These are phyloP conservation scores for Dinothrombium tinctorium DNA, from an alignment of 1,140 invertebrate species.

Conservation along the genomic window DNA sequence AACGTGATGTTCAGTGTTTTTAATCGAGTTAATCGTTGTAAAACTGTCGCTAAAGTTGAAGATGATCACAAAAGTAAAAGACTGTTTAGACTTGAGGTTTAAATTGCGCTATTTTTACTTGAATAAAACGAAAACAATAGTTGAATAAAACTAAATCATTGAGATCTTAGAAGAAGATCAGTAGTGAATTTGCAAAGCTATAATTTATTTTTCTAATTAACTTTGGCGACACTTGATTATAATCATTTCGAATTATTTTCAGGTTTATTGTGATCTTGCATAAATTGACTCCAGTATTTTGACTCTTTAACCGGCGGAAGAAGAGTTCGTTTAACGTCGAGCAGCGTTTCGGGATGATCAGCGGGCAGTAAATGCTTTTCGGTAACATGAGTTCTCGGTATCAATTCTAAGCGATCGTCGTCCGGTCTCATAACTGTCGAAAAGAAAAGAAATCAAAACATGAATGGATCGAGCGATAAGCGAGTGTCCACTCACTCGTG, in stretches of 20 bases:
- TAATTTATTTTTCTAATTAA: background rate
- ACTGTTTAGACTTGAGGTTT: no score
- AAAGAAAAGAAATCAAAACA: no score
- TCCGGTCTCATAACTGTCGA: conserved; percentile 3
- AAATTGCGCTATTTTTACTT: no score
- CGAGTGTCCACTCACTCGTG: no score
- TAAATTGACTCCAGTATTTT: background rate
- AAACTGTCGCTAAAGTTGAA: no score
- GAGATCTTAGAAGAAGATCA: no score
- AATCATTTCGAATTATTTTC: background rate
- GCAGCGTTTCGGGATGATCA: background rate
- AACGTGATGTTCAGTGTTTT: background rate
- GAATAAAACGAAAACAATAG: no score
- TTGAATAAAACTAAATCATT: no score
- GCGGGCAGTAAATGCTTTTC: background rate
- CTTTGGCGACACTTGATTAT: background rate
- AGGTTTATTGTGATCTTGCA: background rate
- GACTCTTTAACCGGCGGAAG: background rate
- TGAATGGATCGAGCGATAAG: no score
- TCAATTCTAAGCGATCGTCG: background rate
- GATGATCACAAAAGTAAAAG: no score
- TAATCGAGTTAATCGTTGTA: background rate
- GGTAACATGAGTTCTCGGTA: conserved; percentile 2
- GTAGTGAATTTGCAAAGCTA: background rate
- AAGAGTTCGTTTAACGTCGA: background rate